phyloP scores from a whole-genome alignment of 2,797 vertebrate genomes.

The Chrysocyon brachyurus region DNA sequence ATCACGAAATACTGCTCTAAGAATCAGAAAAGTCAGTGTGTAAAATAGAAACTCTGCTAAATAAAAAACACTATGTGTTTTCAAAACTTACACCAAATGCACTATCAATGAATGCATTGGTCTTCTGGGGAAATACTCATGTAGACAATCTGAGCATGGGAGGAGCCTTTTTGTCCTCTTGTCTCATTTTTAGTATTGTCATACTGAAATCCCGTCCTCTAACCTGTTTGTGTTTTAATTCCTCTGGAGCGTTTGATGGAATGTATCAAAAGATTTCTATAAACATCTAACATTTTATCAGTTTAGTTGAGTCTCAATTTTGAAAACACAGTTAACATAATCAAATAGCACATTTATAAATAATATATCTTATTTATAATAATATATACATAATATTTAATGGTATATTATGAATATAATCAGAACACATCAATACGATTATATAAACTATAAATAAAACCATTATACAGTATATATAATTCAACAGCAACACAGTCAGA shows the following conservation, averaged over 20 bases:
- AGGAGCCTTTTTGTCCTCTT: not conserved
- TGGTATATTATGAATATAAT: not conserved
- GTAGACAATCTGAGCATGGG: not conserved
- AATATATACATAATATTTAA: not conserved
- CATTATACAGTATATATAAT: not conserved
- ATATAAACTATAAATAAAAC: not conserved
- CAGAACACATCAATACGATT: not conserved
- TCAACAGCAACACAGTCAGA: not conserved
- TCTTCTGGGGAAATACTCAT: not conserved
- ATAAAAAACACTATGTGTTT: not conserved
- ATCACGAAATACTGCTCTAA: not conserved
- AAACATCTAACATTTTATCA: not conserved
- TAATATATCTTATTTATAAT: not conserved
- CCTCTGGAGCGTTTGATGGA: not conserved
- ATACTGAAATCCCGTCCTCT: not conserved
- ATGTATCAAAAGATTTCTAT: not conserved
- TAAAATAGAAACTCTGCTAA: slow-evolving; percentile 9
- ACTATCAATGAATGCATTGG: not conserved
- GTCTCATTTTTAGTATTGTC: not conserved
- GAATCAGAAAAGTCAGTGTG: not conserved
- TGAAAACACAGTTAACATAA: not conserved
- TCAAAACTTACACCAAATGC: not conserved
- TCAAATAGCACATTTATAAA: not conserved
- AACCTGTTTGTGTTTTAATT: not conserved
- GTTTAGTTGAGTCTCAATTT: slow-evolving; percentile 21